Evolutionary conservation across 2,113 vertebrate species (phyloP).

Genomic region (Galeopterus variegatus): DNA sequence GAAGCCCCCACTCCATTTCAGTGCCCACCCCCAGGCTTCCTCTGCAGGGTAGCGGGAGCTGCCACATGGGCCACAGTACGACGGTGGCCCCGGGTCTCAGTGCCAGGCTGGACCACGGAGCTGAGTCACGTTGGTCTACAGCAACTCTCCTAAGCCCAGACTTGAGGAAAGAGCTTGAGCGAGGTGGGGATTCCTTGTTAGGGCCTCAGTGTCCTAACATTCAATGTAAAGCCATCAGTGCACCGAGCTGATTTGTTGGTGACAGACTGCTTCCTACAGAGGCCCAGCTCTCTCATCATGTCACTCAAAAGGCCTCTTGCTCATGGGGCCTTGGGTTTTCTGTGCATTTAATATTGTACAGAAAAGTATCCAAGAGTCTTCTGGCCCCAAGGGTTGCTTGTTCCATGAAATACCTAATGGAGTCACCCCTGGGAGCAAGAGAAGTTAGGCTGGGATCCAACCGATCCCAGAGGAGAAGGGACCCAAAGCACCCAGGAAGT

Average conservation of each 20-base stretch:
- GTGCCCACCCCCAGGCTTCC: rapidly evolving
- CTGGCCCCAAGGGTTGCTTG: not conserved
- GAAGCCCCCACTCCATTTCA: rapidly evolving
- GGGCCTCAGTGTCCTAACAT: rapidly evolving
- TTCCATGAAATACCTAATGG: rapidly evolving
- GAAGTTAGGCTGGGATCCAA: rapidly evolving
- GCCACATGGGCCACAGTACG: rapidly evolving
- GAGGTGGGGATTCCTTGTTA: not conserved
- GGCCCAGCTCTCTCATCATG: not conserved
- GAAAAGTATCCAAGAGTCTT: rapidly evolving
- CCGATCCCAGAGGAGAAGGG: not conserved
- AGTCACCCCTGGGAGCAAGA: not conserved
- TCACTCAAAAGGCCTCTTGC: rapidly evolving
- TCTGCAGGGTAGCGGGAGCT: rapidly evolving
- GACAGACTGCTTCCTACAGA: rapidly evolving
- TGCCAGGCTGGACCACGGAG: rapidly evolving
- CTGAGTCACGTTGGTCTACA: rapidly evolving
- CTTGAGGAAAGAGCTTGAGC: rapidly evolving
- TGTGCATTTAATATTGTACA: rapidly evolving
- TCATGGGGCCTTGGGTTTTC: rapidly evolving
- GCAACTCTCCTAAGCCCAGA: too few species aligned
- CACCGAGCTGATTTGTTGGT: rapidly evolving
- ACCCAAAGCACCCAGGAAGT: rapidly evolving
- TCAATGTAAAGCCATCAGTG: rapidly evolving
- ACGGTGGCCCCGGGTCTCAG: rapidly evolving